These are phyloP conservation scores for Agonopterix alstromeriana DNA, from an alignment of 2,888 invertebrate genomes.

Conservation along the genomic window DNA sequence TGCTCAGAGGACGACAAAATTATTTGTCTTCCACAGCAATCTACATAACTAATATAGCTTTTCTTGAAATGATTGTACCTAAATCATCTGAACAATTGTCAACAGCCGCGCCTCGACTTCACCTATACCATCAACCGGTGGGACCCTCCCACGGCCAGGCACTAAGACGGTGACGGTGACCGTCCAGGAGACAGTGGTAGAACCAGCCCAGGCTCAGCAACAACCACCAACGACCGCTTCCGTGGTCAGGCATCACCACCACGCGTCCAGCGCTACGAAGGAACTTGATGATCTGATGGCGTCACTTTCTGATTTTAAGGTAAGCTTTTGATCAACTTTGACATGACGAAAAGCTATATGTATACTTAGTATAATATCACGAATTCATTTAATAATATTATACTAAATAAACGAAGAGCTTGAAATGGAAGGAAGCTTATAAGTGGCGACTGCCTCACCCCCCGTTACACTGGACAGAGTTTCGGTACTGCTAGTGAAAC, in stretches of 20 bases:
- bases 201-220: constrained; percentile 58
- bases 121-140: constrained; percentile 44
- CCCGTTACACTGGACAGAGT: no score
- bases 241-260: constrained; percentile 44
- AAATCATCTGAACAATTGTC: constrained; percentile 6
- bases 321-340: constrained; percentile 30
- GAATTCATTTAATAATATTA: no score
- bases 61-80: no score
- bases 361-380: no score
- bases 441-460: no score
- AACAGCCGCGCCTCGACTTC: constrained; percentile 54
- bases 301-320: constrained; percentile 96
- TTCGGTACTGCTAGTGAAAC: no score
- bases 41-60: no score
- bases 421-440: no score
- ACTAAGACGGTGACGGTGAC: constrained; percentile 77
- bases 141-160: constrained; percentile 66
- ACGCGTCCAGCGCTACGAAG: constrained; percentile 92
- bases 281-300: constrained; percentile 98
- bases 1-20: no score
- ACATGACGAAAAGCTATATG: no score
- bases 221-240: constrained; percentile 40
- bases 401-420: no score
- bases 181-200: constrained; percentile 72
- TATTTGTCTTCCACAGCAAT: no score